A percentile compares a stretch with the other conserved stretches of the same genome.
Conservation (phyloP, 2,113 vertebrate species). For the Chaetorhynchus papuensis region DNA sequence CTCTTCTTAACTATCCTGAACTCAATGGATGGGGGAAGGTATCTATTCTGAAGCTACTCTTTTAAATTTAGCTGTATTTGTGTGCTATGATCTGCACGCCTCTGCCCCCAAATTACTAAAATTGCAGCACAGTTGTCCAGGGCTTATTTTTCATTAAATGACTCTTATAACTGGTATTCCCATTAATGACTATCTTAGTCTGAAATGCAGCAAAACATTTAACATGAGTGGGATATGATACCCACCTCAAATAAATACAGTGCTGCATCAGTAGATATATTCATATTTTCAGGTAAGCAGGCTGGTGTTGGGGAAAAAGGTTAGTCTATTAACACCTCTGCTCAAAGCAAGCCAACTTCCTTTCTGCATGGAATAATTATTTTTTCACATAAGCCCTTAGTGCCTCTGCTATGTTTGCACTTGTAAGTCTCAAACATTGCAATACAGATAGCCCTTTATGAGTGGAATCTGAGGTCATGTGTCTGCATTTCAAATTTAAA, state of each 20-base stretch:
- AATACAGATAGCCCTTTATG: slow-evolving; percentile 51
- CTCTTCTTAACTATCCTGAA: not conserved
- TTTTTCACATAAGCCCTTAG: slow-evolving; percentile 43
- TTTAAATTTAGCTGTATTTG: not conserved
- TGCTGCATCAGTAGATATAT: not conserved
- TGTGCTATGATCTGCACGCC: not conserved
- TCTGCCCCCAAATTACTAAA: slow-evolving; percentile 27
- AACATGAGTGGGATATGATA: not conserved
- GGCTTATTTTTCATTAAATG: slow-evolving; percentile 13
- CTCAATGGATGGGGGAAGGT: not conserved
- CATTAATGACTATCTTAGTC: slow-evolving; percentile 1
- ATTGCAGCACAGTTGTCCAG: slow-evolving; percentile 9
- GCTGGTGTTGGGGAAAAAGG: not conserved
- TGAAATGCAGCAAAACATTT: not conserved
- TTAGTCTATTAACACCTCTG: slow-evolving; percentile 55
- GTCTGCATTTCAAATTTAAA: slow-evolving; percentile 10
- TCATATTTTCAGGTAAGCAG: slow-evolving; percentile 41
- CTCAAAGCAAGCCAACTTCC: slow-evolving; percentile 48
- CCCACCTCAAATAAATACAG: not conserved
- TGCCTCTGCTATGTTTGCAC: slow-evolving; percentile 50
- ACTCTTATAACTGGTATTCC: slow-evolving; percentile 17
- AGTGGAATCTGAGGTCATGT: slow-evolving; percentile 18
- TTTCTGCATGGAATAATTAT: slow-evolving; percentile 36
- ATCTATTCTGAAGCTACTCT: not conserved
- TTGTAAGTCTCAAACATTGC: slow-evolving; percentile 16